Base-by-base conservation (phyloP, 2,113 vertebrate genomes). In the Gymnobelideus leadbeateri region DNA sequence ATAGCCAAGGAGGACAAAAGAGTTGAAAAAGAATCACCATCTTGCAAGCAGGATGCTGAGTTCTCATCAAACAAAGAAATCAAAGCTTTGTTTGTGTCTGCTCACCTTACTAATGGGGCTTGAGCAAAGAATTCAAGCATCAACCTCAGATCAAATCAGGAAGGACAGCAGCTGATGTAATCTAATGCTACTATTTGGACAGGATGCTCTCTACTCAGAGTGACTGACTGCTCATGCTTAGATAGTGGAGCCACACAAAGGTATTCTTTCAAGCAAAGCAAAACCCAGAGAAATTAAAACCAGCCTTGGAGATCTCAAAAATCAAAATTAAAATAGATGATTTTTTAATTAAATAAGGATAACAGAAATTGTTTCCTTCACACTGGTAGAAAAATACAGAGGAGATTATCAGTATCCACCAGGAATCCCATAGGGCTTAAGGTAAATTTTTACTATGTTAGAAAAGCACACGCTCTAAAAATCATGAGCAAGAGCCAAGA, bases 91-190 rank as follows among this genome's bases (percentile, higher is more conserved):
- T 96, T 97, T 98, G 61, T 96, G 92, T 93, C 95, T 57, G 84
- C 84, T 95, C 95, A 98, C 96, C 96, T 95, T 77, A 47, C 93
- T 97, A 97, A 97, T 96, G 93, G 97, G 89, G 61, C 94, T 91
- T 46, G 61, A 94, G 68, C 94, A 92, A 89, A 97, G 93, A 96
- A 97, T 89, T 54, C 91, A 51, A 95, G 95, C 91, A 93, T 91
- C 91, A 98, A 96, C 96, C 94, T 94, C 96, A 95, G 93, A 89
- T 91, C 89, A 95, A 97, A 94, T 89, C 91, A 54, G 47, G 28
- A 89, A 97, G 16, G 19, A 4, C 14, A 37, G 77, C 89, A 47
- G 93, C 84, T 92, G 89, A 97, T 95, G 95, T 95, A 93, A 95
- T 94, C 93, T 95, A 97, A 96, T 93, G 31, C 0, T 23, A 89